Evolutionary conservation across 2,113 vertebrate species (phyloP).

Genomic region (Sakesphorus luctuosus): DNA sequence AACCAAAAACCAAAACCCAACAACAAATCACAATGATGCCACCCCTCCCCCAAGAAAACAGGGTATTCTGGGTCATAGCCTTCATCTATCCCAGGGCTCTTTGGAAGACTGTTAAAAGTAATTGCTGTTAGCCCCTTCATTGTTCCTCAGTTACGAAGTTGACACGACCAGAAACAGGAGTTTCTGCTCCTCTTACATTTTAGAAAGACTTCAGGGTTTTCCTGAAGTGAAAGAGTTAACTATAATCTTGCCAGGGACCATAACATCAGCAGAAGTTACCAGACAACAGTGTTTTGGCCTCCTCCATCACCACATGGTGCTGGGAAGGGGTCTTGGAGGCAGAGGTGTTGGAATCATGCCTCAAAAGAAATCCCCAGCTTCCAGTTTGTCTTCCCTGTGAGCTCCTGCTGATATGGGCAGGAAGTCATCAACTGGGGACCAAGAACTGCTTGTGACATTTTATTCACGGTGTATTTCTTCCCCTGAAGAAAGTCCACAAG

Average conservation of each 20-base stretch:
- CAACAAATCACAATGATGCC: neutral
- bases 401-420: neutral
- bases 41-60: neutral
- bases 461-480: neutral
- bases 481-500: neutral
- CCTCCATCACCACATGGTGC: neutral
- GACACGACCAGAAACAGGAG: neutral
- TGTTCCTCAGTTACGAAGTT: neutral
- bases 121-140: accelerated
- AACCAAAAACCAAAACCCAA: neutral
- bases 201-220: neutral
- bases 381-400: neutral
- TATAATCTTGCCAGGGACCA: neutral
- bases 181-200: neutral
- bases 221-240: neutral
- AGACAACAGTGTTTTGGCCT: neutral
- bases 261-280: neutral
- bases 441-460: neutral
- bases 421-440: neutral
- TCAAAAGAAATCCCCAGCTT: neutral
- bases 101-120: neutral
- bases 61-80: neutral
- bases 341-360: neutral
- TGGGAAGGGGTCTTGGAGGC: neutral
- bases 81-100: neutral